phyloP scores from a whole-genome alignment of 2,113 vertebrate species.

The Columba livia region DNA sequence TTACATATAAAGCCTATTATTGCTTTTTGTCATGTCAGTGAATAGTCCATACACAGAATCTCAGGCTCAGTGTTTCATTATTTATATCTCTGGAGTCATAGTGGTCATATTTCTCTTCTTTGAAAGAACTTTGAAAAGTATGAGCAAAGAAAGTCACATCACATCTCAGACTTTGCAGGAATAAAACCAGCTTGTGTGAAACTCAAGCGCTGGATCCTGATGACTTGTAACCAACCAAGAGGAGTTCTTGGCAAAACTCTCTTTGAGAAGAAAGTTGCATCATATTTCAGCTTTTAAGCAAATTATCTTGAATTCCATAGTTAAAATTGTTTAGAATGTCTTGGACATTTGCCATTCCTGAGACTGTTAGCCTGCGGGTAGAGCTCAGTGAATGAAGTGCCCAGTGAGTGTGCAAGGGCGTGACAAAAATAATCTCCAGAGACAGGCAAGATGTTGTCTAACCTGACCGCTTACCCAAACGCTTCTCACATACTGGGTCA shows the following conservation, averaged over 20 bases:
- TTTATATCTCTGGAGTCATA: background rate
- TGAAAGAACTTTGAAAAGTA: background rate
- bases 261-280: slow-evolving; percentile 13
- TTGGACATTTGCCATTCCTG: background rate
- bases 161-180: background rate
- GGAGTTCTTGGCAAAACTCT: background rate
- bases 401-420: background rate
- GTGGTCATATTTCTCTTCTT: background rate
- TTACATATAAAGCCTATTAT: background rate
- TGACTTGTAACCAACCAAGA: background rate
- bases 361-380: accelerated
- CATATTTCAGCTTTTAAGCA: slow-evolving; percentile 32
- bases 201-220: background rate
- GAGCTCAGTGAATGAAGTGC: accelerated
- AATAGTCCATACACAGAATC: background rate
- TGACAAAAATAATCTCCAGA: background rate
- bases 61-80: background rate
- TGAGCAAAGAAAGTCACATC: background rate
- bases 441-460: background rate
- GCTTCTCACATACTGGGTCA: background rate
- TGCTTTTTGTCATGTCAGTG: background rate
- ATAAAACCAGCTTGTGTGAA: background rate
- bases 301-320: slow-evolving; percentile 12
- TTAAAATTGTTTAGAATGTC: background rate
- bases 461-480: background rate